Conservation (phyloP, 1,140 invertebrate species). For the Zaprionus camerounensis region DNA sequence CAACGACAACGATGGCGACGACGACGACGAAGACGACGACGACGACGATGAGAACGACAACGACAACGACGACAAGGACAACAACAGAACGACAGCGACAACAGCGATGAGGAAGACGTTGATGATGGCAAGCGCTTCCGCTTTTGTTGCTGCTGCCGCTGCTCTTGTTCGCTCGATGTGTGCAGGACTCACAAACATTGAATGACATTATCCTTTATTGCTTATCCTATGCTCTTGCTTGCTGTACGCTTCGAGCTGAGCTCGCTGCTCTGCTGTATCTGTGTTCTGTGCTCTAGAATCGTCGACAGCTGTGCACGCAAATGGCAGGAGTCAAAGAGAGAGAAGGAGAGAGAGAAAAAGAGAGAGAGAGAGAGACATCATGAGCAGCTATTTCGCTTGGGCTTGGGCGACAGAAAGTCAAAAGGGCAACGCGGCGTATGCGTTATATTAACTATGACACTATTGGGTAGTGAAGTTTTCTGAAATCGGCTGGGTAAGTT, state of each 20-base stretch:
- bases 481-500: slow-evolving; percentile 21
- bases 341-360: background rate
- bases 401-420: slow-evolving; percentile 64
- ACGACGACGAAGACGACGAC: background rate
- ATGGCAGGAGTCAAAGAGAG: slow-evolving; percentile 26
- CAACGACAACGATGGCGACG: slow-evolving; percentile 33
- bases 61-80: slow-evolving; percentile 24
- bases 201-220: slow-evolving; percentile 84
- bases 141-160: slow-evolving; percentile 45
- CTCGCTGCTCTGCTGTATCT: slow-evolving; percentile 13
- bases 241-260: slow-evolving; percentile 10
- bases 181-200: slow-evolving; percentile 76
- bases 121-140: slow-evolving; percentile 80
- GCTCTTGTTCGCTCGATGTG: slow-evolving; percentile 42
- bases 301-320: slow-evolving; percentile 69
- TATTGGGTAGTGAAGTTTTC: slow-evolving; percentile 20
- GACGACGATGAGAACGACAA: slow-evolving; percentile 9
- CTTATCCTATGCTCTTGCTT: slow-evolving; percentile 74
- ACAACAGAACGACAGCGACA: slow-evolving; percentile 22
- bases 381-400: slow-evolving; percentile 14
- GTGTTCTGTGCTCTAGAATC: slow-evolving; percentile 22
- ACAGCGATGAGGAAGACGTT: slow-evolving; percentile 65
- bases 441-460: slow-evolving; percentile 76
- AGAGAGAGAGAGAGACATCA: background rate
- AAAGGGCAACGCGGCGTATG: slow-evolving; percentile 79